Evolutionary conservation across 2,113 vertebrate species (phyloP), one percentile per base, ranked within the genome.

Genomic region (Scomber scombrus): DNA sequence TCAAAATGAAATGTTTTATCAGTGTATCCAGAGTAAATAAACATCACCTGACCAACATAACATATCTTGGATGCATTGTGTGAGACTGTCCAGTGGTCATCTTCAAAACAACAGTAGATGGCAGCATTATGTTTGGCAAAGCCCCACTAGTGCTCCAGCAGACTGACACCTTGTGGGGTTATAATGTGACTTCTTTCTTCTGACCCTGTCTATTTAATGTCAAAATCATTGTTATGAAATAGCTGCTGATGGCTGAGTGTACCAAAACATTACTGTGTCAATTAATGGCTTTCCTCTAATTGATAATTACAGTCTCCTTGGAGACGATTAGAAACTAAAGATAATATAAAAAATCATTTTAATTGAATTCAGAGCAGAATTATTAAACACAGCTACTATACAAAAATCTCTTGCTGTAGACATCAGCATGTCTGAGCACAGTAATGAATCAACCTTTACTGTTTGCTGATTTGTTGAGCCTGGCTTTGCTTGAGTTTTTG

Each of bases 361-460:
- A 2, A 55, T 4, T 50, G 5, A 65, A 63, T 16, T 60, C n/a
- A 9, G 18, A 49, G n/a, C 15, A 12, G 16, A 72, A 52, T 71
- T 15, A 34, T 29, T 58, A 46, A 50, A 58, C 45, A 16, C 11
- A 63, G 40, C 11, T 50, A 29, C 31, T 54, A 2, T 13, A 50
- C 3, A 58, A 63, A 40, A 11, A 45, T 31, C 13, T 43, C 23
- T 64, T 29, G 13, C 4, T 21, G 13, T 23, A 18, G 15, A 26
- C 56, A 45, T 58, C 11, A 40, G 34, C 34, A 40, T 40, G 7
- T 40, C 5, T 40, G 34, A 49, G 43, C 14, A 13, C 2, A 43
- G 79, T 63, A 34, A 81, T 43, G 4, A 65, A 70, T 86, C 58
- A 63, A 66, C 77, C 34, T 66, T 69, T 31, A 64, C 11, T 50